Percentiles rank a stretch among this genome's conserved stretches.
Conservation (phyloP, 1,140 invertebrate genomes). For the Anastrepha ludens region DNA sequence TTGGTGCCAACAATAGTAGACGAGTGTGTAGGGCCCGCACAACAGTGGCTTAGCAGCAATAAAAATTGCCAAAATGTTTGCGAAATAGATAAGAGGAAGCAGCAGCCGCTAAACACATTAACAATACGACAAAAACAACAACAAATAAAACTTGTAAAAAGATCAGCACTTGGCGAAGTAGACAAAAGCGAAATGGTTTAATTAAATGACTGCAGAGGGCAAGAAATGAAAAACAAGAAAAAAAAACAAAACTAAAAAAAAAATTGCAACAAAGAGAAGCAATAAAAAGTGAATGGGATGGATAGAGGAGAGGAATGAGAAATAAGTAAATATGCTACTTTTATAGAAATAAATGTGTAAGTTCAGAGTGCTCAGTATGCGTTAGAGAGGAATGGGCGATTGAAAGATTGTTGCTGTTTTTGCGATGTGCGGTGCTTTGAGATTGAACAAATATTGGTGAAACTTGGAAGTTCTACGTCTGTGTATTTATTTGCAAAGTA, state of each 20-base stretch:
- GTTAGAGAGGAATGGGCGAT: not conserved
- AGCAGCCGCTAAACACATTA: not conserved
- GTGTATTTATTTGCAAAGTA: no score
- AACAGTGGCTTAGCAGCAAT: not conserved
- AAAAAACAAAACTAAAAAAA: not conserved
- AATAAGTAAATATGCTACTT: not conserved
- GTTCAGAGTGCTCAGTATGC: not conserved
- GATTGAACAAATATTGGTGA: no score
- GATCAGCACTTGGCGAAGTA: not conserved
- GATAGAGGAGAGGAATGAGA: not conserved
- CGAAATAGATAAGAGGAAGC: slow-evolving; percentile 34
- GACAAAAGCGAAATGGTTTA: not conserved
- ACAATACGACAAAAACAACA: not conserved
- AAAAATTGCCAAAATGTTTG: slow-evolving; percentile 40
- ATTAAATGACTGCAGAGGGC: not conserved
- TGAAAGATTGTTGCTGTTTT: no score
- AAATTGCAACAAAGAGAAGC: not conserved
- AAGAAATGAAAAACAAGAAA: not conserved
- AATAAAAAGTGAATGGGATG: not conserved
- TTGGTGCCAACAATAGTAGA: not conserved
- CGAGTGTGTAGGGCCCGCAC: not conserved
- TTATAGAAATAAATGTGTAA: not conserved
- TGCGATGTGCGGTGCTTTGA: no score
- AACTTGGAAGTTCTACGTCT: no score
- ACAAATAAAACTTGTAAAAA: slow-evolving; percentile 1